Evolutionary conservation across 92 coral and sea anemone species (phyloP).

Genomic region (Heteractis magnifica): DNA sequence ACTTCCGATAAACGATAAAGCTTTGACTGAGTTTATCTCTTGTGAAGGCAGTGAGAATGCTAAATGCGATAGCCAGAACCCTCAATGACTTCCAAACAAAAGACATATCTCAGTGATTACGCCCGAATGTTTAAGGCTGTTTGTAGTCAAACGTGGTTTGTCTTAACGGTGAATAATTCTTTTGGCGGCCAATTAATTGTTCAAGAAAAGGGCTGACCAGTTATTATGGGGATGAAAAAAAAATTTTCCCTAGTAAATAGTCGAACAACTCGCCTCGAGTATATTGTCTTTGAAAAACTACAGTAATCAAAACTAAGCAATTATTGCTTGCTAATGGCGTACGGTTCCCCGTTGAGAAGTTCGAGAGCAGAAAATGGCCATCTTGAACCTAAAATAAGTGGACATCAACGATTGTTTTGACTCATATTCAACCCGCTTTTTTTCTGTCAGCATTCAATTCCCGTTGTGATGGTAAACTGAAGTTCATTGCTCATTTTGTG

Average conservation of each 20-base stretch:
- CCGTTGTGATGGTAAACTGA: background rate
- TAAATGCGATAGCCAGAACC: conserved; percentile 9
- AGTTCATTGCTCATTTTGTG: conserved; percentile 10
- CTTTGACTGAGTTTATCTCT: conserved; percentile 9
- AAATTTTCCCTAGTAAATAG: background rate
- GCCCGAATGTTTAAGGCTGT: conserved; percentile 12
- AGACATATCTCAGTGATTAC: conserved; percentile 14
- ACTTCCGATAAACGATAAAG: conserved; percentile 12
- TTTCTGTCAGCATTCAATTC: background rate
- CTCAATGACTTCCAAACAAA: conserved; percentile 13
- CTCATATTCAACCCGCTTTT: conserved; percentile 24
- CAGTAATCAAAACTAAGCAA: conserved; percentile 15
- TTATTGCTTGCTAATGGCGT: conserved; percentile 20
- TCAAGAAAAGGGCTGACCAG: background rate
- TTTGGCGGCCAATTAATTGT: background rate
- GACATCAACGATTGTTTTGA: conserved; percentile 11
- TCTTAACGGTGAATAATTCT: background rate
- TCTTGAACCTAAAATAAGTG: conserved; percentile 26
- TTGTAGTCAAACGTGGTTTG: background rate
- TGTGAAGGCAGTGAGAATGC: conserved; percentile 5
- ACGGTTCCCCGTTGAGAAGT: conserved; percentile 32
- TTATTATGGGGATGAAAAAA: background rate
- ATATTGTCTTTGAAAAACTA: background rate
- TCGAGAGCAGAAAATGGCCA: conserved; percentile 25
- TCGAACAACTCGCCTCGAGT: background rate